Evolutionary conservation across 2,797 vertebrate genomes (phyloP), one percentile per base, ranked within the genome.

Genomic region (Danio jaintianensis): DNA sequence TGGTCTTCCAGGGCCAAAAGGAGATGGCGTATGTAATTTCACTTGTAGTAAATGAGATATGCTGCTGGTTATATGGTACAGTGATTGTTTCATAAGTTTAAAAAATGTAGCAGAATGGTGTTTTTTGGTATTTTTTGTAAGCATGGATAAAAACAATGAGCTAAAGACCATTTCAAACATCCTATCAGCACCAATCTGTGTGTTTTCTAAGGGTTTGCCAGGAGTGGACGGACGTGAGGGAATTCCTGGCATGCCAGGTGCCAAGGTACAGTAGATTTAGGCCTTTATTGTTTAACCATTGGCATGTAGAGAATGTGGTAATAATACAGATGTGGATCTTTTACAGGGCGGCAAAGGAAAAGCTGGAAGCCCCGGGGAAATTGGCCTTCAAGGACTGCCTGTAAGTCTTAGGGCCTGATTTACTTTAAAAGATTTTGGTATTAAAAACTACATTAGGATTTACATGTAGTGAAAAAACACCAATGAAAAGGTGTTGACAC

Each of bases 181-280:
- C 67, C 4, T n/a, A 20, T 64, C 72, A 2, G 79, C 80, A 15
- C n/a, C 75, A 13, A 77, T 82, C 78, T 68, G 0, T 77, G 67
- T 76, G 64, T 13, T 43, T 84, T 6, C 86, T 42, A 55, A 99
- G 98, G 98, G 98, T 7, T 93, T 99, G 86, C 94, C 98, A 0
- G 98, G 98, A 50, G 93, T 98, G 1, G 95, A 97, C 68, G 96
- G 95, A 4, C 95, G 94, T 20, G 97, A 97, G 67, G 98, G 97
- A 82, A 99, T 99, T 79, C 97, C 97, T 87, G 98, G 97, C 86
- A 95, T 98, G 94, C 98, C 97, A 0, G 98, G 96, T 89, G 74
- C 91, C 90, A 99, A 99, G 95, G 98, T 99, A 94, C 8, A 73
- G 50, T 1, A 47, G 15, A 43, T 15, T 52, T 13, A 29, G 18